Conservation (phyloP, 2,797 vertebrate species). For the Epinephelus coioides region DNA sequence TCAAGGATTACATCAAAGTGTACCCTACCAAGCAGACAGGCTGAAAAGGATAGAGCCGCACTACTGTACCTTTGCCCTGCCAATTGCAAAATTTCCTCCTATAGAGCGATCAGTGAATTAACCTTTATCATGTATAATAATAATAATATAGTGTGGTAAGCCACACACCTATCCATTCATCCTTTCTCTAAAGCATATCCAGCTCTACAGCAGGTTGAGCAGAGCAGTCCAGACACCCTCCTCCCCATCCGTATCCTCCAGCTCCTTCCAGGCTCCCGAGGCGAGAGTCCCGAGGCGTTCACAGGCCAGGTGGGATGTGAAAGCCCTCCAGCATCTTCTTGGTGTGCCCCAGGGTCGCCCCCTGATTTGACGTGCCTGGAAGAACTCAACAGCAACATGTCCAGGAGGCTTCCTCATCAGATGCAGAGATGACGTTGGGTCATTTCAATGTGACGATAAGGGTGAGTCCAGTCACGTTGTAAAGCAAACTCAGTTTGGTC, state of each 20-base stretch:
- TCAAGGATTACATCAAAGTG: constrained; percentile 76
- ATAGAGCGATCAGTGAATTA: neutral
- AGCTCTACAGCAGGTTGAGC: constrained; percentile 2
- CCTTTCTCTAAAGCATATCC: constrained; percentile 12
- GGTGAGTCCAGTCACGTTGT: neutral
- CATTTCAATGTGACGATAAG: neutral
- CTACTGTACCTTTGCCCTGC: constrained; percentile 32
- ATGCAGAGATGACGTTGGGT: neutral
- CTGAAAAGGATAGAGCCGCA: constrained; percentile 31
- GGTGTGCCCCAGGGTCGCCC: constrained; percentile 22
- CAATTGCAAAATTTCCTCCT: neutral
- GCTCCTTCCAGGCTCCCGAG: constrained; percentile 20
- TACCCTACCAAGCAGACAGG: constrained; percentile 30
- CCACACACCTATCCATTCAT: constrained; percentile 3
- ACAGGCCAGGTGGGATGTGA: constrained; percentile 38
- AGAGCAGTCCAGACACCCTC: constrained; percentile 14
- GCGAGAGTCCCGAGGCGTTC: constrained; percentile 37
- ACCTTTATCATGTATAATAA: constrained; percentile 3
- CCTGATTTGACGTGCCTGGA: constrained; percentile 24
- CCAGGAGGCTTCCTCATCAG: constrained; percentile 12
- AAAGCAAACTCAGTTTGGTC: neutral
- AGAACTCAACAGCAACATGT: constrained; percentile 16
- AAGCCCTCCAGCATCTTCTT: constrained; percentile 42
- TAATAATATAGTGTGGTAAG: neutral
- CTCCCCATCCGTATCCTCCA: constrained; percentile 1